Conservation (phyloP, 2,888 invertebrate genomes). For the Steinernema scapterisci region DNA sequence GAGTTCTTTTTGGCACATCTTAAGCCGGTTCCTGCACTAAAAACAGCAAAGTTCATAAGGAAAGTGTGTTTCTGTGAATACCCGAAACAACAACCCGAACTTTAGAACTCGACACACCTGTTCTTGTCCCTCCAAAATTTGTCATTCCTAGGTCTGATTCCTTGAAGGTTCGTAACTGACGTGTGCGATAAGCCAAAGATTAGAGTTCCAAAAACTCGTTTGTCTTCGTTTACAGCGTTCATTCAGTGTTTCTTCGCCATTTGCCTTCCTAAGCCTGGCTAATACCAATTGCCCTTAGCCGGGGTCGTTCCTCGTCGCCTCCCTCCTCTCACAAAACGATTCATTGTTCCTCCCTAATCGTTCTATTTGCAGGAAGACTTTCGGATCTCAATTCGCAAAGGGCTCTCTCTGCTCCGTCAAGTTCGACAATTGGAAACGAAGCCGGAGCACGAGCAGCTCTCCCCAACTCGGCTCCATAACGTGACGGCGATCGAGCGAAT, state of each 20-base stretch:
- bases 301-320: constrained; percentile 2
- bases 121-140: not conserved
- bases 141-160: not conserved
- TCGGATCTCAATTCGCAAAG: constrained; percentile 83
- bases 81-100: not conserved
- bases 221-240: not conserved
- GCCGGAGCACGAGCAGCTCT: constrained; percentile 59
- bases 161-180: not conserved
- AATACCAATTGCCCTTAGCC: not conserved
- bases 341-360: constrained; percentile 1
- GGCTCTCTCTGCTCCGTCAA: constrained; percentile 80
- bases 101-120: not conserved
- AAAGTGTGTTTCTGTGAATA: not conserved
- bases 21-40: not conserved
- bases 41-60: not conserved
- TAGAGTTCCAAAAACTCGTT: not conserved
- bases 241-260: constrained; percentile 16
- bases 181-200: not conserved
- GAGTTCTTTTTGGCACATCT: too few species aligned
- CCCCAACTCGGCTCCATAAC: constrained; percentile 73
- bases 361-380: constrained; percentile 77
- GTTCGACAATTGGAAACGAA: constrained; percentile 69
- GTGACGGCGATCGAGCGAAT: constrained; percentile 90
- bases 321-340: not conserved
- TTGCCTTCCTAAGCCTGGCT: not conserved